Percentiles rank a stretch among this genome's conserved stretches.
These are phyloP conservation scores for Micrasema longulum DNA, from an alignment of 1,140 invertebrate genomes.

Conservation along the genomic window DNA sequence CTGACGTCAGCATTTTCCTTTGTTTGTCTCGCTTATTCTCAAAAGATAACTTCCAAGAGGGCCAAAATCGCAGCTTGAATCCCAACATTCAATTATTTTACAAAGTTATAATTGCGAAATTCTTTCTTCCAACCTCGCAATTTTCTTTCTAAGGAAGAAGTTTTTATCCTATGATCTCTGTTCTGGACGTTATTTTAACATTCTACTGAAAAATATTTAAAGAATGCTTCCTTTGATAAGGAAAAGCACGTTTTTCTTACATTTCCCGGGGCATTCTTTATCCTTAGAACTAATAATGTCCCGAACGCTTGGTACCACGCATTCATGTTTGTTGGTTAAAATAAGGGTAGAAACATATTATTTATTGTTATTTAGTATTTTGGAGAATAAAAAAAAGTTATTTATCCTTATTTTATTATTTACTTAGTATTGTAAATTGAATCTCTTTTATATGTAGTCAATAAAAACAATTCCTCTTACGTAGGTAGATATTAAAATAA, in stretches of 20 bases:
- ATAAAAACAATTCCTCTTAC: too few species aligned
- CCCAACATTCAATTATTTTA: slow-evolving; percentile 14
- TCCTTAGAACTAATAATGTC: not conserved
- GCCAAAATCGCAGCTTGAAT: not conserved
- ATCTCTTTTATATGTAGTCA: too few species aligned
- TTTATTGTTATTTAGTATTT: too few species aligned
- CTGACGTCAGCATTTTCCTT: too few species aligned
- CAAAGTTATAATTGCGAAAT: slow-evolving; percentile 17
- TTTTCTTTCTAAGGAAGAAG: slow-evolving; percentile 1
- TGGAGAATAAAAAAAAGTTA: too few species aligned
- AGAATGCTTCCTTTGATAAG: not conserved
- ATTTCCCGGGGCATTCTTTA: not conserved
- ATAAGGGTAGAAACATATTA: too few species aligned
- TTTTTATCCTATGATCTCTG: not conserved
- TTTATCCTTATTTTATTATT: too few species aligned
- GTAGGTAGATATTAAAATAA: too few species aligned
- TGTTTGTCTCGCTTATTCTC: not conserved
- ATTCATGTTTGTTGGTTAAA: not conserved
- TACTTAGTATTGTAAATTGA: too few species aligned
- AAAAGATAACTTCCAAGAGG: too few species aligned
- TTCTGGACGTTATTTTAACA: slow-evolving; percentile 6
- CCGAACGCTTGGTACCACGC: not conserved
- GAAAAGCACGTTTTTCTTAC: not conserved
- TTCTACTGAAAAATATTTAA: too few species aligned
- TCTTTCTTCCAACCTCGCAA: not conserved